Evolutionary conservation across 2,888 invertebrate species (phyloP), one percentile per base, ranked within the genome.

Genomic region (Petrolisthes manimaculis): DNA sequence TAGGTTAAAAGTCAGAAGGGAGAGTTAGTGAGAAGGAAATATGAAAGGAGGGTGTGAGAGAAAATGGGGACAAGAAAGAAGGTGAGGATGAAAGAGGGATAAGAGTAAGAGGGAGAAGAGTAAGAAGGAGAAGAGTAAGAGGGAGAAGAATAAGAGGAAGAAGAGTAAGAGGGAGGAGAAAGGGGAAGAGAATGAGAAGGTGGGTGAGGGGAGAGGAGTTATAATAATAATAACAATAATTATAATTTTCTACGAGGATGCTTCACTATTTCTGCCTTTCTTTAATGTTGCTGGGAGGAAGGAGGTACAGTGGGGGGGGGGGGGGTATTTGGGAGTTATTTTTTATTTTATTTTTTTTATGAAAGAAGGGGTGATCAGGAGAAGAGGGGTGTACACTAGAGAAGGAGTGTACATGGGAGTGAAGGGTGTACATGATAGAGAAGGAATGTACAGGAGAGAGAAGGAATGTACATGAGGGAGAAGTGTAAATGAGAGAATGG

Each of bases 141-240:
- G 61, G 61, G 6, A 6, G 61, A 61, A 24, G 75, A 75, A 75
- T 75, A 75, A 18, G 69, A 69, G 14, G 5, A 69, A 4, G 5
- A 69, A 18, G n/a, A 69, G 14, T 14, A 61, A 12, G 14, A 61
- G 8, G 67, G 14, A 12, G 14, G 14, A 12, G 67, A 12, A 14
- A 69, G 69, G n/a, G 69, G n/a, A n/a, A 69, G 69, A 69, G 69
- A 69, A n/a, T 18, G 69, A 69, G 69, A 69, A n/a, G n/a, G 69
- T 18, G 69, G n/a, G 69, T 18, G 69, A 69, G 69, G n/a, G 69
- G n/a, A n/a, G n/a, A n/a, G n/a, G n/a, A n/a, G n/a, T n/a, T n/a
- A n/a, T n/a, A n/a, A n/a, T n/a, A n/a, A n/a, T n/a, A n/a, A n/a
- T n/a, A n/a, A n/a, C n/a, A n/a, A n/a, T n/a, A n/a, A n/a, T n/a